A percentile compares a stretch with the other conserved stretches of the same genome.
These are phyloP conservation scores for Panorpa germanica DNA, from an alignment of 2,888 invertebrate species.

Conservation along the genomic window DNA sequence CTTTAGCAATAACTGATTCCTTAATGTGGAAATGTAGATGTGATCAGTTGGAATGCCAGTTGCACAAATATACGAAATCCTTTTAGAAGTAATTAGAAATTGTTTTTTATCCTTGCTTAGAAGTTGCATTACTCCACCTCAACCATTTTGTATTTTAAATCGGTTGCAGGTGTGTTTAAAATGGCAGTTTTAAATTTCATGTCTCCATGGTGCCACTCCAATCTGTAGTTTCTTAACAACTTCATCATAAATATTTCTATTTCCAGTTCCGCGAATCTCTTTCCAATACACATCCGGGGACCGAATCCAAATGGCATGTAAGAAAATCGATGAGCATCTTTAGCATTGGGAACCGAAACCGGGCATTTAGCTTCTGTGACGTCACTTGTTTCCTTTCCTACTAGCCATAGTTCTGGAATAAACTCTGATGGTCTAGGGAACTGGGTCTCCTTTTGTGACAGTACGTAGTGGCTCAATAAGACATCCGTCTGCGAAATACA, in stretches of 20 bases:
- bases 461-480: constrained; percentile 6
- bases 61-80: too few species aligned
- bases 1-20: too few species aligned
- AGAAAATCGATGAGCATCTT: constrained; percentile 7
- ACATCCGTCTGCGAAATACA: constrained; percentile 4
- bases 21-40: too few species aligned
- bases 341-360: constrained; percentile 1
- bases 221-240: constrained; percentile 7
- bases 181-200: constrained; percentile 8
- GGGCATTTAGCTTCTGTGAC: constrained; percentile 3
- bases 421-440: constrained; percentile 8
- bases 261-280: constrained; percentile 10
- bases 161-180: constrained; percentile 1
- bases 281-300: constrained; percentile 8
- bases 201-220: constrained; percentile 10
- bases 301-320: constrained; percentile 9
- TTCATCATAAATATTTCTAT: constrained; percentile 8
- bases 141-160: constrained; percentile 6
- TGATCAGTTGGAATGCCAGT: too few species aligned
- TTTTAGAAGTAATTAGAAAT: too few species aligned
- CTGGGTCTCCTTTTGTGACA: constrained; percentile 4
- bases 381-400: background rate
- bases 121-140: too few species aligned
- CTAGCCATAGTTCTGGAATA: constrained; percentile 10
- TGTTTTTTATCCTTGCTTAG: too few species aligned